phyloP scores from a whole-genome alignment of 64 coral and sea anemone genomes.

The Acropora yongei region DNA sequence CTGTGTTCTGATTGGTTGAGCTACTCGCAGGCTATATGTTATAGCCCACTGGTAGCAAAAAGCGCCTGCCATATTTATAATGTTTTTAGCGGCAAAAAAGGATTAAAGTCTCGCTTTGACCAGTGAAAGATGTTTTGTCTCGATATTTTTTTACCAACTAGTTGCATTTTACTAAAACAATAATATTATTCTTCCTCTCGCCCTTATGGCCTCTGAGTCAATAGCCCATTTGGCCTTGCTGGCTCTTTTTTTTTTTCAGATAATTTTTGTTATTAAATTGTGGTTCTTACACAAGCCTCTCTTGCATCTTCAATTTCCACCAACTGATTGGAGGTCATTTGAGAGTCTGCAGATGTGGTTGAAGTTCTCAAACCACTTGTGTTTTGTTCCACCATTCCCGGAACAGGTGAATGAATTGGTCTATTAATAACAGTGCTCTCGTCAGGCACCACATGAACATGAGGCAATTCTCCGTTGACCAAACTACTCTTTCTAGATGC shows the following conservation, averaged over 20 bases:
- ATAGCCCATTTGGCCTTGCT: too few species aligned
- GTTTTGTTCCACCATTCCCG: constrained; percentile 32
- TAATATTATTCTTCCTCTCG: too few species aligned
- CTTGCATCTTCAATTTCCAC: constrained; percentile 32
- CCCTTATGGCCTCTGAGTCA: too few species aligned
- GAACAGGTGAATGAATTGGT: constrained; percentile 23
- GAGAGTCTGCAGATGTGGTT: constrained; percentile 7
- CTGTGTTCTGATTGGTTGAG: too few species aligned
- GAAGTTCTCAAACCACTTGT: constrained; percentile 42
- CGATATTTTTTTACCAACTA: too few species aligned
- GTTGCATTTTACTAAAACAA: too few species aligned
- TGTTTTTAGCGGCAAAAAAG: too few species aligned
- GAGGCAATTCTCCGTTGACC: constrained; percentile 18
- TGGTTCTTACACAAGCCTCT: constrained; percentile 41
- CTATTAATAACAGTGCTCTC: not conserved
- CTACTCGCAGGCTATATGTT: too few species aligned
- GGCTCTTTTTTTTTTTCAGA: not conserved
- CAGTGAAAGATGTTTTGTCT: too few species aligned
- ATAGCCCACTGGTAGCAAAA: too few species aligned
- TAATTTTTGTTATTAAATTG: not conserved
- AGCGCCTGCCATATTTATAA: too few species aligned
- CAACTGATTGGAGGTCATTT: constrained; percentile 32
- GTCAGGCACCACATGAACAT: not conserved
- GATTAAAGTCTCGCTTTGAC: too few species aligned
- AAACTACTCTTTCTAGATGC: constrained; percentile 16